Percentiles rank a stretch among this genome's conserved stretches.
These are phyloP conservation scores for Cenopis cana DNA, from an alignment of 2,888 invertebrate genomes.

Conservation along the genomic window DNA sequence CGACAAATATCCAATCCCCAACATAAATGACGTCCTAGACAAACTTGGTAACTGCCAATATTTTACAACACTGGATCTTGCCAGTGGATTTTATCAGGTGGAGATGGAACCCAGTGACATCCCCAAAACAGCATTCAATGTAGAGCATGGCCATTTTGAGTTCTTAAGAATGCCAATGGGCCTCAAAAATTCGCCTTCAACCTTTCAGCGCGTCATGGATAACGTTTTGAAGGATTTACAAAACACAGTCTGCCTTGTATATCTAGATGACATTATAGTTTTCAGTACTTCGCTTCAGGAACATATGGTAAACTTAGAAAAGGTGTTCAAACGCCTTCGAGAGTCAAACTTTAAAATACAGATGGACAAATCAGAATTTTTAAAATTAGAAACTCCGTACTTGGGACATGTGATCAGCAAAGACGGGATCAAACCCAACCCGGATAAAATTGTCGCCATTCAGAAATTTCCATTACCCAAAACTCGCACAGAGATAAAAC, in stretches of 20 bases:
- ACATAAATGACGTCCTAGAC: too few relatives aligned
- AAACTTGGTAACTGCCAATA: conserved; percentile 5
- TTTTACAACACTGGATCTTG: not conserved
- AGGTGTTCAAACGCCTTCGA: too few relatives aligned
- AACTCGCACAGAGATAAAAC: too few relatives aligned
- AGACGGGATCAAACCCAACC: too few relatives aligned
- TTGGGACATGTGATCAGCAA: too few relatives aligned
- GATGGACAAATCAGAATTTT: too few relatives aligned
- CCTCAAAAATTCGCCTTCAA: not conserved
- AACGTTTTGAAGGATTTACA: not conserved
- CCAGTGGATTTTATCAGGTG: not conserved
- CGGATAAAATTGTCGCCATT: too few relatives aligned
- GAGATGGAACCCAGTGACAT: conserved; percentile 1
- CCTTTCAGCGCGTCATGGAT: conserved; percentile 8
- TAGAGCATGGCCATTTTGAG: not conserved
- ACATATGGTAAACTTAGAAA: not conserved
- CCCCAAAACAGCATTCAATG: conserved; percentile 1
- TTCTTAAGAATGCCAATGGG: conserved; percentile 7
- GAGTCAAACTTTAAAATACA: too few relatives aligned
- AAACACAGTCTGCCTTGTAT: not conserved
- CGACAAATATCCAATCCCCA: too few relatives aligned
- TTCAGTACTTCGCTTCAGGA: conserved; percentile 2
- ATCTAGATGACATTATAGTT: not conserved
- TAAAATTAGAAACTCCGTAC: too few relatives aligned
- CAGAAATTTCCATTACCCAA: too few relatives aligned